Evolutionary conservation across 2,888 invertebrate genomes (phyloP), one percentile per base, ranked within the genome.

Genomic region (Gandaritis pyraliata): DNA sequence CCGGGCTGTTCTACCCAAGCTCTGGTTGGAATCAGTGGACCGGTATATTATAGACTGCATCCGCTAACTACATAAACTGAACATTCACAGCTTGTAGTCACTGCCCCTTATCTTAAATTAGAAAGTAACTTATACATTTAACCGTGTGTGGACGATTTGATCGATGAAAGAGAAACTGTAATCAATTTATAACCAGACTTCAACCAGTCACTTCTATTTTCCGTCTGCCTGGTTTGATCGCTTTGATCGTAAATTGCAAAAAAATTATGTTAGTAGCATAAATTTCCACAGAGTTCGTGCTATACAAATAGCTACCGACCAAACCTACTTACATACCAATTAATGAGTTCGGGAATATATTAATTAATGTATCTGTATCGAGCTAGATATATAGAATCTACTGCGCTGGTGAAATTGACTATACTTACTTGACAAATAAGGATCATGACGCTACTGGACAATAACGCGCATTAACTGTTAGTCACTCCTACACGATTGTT

Each of bases 41-140:
- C 72, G 74, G 75, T 76, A 70, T 58, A 70, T 58, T 58, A 54
- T 58, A 62, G 71, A 70, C 76, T 69, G 76, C 77, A 77, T 82
- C 78, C 77, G 78, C 75, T 82, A 78, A 74, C 78, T 58, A 58
- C 58, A 54, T 23, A 6, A 23, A 23, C 58, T 50, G 36, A 52
- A 52, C 60, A 59, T 23, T 73, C 70, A 23, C 23, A 81, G 77
- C 82, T 68, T 71, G 80, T 80, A 72, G 80, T 81, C 79, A 74
- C 58, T 65, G 60, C 73, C 63, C 70, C 76, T 83, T 80, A 80
- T 79, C 80, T 80, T 76, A 76, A 55, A 82, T 84, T 85, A 86
- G 86, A 86, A 85, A 86, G 83, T 80, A 75, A 69, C 75, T 75
- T 72, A 78, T 79, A 79, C 76, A 53, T 62, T 73, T 74, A 78